Conservation (phyloP, 2,888 invertebrate species). For the Mayetiola destructor region DNA sequence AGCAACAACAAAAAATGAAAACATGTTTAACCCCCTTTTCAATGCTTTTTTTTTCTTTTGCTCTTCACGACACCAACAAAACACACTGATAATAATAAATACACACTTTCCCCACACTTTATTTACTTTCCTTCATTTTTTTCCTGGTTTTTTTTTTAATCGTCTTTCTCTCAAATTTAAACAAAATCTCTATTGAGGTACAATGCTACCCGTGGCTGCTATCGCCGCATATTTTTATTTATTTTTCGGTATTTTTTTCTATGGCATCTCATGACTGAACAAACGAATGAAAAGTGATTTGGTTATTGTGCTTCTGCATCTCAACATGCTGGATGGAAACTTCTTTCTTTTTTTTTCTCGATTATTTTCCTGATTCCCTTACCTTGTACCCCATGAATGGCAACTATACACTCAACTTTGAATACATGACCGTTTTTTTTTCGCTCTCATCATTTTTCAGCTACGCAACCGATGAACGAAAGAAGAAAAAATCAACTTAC, state of each 20-base stretch:
- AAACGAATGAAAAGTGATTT: constrained; percentile 6
- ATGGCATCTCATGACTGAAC: too few species aligned
- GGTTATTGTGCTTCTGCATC: background rate
- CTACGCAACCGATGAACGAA: background rate
- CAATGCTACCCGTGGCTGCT: background rate
- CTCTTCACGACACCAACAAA: too few species aligned
- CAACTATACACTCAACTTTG: background rate
- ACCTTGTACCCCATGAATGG: background rate
- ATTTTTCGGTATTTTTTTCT: background rate
- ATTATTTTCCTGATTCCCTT: background rate
- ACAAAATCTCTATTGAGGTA: background rate
- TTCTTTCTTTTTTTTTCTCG: background rate
- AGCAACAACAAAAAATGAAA: too few species aligned
- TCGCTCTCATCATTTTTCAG: background rate
- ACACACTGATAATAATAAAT: too few species aligned
- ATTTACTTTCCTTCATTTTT: background rate
- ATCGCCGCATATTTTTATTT: background rate
- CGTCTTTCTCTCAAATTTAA: background rate
- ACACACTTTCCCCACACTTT: background rate
- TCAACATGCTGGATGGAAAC: background rate
- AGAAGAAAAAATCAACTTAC: background rate
- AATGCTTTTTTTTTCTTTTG: too few species aligned
- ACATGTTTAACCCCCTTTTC: too few species aligned
- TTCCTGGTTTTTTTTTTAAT: constrained; percentile 11
- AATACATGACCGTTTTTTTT: background rate